Conservation (phyloP, 1,140 invertebrate genomes). For the Choristoneura fumiferana region DNA sequence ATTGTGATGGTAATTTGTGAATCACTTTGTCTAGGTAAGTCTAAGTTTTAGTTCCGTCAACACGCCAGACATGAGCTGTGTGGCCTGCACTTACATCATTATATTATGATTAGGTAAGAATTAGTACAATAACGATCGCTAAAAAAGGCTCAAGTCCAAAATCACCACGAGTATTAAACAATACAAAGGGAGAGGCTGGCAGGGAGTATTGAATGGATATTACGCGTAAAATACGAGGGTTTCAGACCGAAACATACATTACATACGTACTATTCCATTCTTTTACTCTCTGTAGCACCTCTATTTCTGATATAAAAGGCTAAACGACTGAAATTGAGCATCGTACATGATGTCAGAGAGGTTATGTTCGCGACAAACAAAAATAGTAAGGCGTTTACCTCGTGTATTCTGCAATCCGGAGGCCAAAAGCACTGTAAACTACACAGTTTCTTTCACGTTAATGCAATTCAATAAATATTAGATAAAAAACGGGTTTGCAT, state of each 20-base stretch:
- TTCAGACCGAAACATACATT: neutral
- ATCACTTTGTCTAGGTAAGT: conserved; percentile 9
- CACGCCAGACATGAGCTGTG: neutral
- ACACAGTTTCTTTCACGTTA: conserved; percentile 66
- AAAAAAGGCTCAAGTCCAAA: neutral
- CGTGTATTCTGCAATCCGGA: conserved; percentile 55
- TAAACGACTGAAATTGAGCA: conserved; percentile 51
- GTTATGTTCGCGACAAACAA: conserved; percentile 77
- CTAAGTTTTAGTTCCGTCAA: conserved; percentile 8
- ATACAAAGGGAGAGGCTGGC: neutral
- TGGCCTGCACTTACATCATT: neutral
- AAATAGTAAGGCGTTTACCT: conserved; percentile 78
- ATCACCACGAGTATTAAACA: neutral
- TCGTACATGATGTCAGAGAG: conserved; percentile 55
- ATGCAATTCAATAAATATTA: conserved; percentile 61
- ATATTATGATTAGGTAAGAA: neutral
- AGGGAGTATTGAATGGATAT: neutral
- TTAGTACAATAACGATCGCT: neutral
- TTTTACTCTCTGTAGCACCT: conserved; percentile 18
- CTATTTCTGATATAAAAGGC: conserved; percentile 30
- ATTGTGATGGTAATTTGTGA: conserved; percentile 18
- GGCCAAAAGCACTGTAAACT: conserved; percentile 61
- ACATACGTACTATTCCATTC: conserved; percentile 18
- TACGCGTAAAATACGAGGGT: neutral
- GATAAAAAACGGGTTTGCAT: conserved; percentile 75